These are phyloP conservation scores for Tenthredo scrophulariae DNA, from an alignment of 2,888 invertebrate species.

Conservation along the genomic window DNA sequence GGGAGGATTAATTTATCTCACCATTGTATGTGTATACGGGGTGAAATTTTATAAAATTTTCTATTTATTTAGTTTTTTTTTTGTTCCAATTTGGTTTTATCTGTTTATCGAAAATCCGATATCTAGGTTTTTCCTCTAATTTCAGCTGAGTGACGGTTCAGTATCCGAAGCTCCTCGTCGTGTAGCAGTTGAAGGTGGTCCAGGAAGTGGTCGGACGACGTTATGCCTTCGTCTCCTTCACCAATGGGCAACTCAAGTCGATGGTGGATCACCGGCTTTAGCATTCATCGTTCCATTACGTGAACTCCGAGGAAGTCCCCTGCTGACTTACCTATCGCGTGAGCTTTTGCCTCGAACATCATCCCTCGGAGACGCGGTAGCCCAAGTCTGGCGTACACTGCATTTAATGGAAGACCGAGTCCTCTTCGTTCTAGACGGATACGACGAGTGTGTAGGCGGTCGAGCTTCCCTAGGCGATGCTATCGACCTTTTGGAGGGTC, in stretches of 20 bases:
- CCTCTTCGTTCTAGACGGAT: constrained; percentile 80
- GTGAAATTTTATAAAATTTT: not conserved
- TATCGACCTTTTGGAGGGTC: constrained; percentile 79
- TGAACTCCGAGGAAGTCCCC: constrained; percentile 78
- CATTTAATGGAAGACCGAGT: constrained; percentile 78
- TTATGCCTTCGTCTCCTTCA: constrained; percentile 80
- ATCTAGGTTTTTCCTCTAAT: not conserved
- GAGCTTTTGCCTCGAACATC: constrained; percentile 77
- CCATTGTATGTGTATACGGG: not conserved
- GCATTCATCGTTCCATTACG: constrained; percentile 80
- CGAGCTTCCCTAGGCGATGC: constrained; percentile 78
- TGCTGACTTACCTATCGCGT: constrained; percentile 68
- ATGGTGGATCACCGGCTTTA: constrained; percentile 78
- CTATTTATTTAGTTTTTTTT: not conserved
- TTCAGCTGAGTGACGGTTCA: constrained; percentile 78
- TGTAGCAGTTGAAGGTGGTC: constrained; percentile 80
- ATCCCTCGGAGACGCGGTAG: constrained; percentile 72
- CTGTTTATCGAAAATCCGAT: not conserved
- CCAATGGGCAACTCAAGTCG: constrained; percentile 80
- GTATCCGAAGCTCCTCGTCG: constrained; percentile 79
- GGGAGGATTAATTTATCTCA: not conserved
- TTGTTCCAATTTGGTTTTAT: not conserved
- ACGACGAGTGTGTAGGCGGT: constrained; percentile 79
- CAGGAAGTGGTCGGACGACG: constrained; percentile 80
- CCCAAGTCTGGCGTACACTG: constrained; percentile 78